These are phyloP conservation scores for Lytechinus pictus DNA, from an alignment of 35 echinoderm and acorn worm genomes.

Conservation along the genomic window DNA sequence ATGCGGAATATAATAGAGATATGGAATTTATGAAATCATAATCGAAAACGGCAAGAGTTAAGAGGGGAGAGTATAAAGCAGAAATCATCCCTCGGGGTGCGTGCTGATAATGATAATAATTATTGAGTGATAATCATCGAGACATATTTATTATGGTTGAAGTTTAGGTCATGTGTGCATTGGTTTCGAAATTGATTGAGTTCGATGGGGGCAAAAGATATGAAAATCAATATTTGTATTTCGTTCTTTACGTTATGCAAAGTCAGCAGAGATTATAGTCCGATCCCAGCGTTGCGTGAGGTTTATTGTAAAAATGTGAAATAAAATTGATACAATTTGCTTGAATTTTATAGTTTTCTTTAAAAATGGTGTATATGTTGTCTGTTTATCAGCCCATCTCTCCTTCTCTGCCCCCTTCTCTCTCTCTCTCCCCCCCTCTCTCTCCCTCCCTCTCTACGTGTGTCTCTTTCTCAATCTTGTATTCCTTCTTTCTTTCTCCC, in stretches of 20 bases:
- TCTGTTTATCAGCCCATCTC: no score
- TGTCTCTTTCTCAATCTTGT: background rate
- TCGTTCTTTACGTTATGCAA: background rate
- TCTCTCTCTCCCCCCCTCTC: background rate
- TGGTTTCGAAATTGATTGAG: background rate
- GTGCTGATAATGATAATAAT: background rate
- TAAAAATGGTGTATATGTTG: no score
- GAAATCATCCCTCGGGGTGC: background rate
- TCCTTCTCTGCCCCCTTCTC: background rate
- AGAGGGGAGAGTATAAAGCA: background rate
- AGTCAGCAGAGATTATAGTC: background rate
- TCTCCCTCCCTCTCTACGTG: background rate
- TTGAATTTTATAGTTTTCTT: no score
- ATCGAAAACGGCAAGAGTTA: background rate
- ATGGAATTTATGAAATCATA: no score
- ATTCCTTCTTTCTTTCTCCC: no score
- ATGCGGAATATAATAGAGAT: no score
- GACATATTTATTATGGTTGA: background rate
- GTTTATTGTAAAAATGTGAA: no score
- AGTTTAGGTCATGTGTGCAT: background rate
- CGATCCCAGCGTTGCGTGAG: background rate
- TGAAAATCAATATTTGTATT: background rate
- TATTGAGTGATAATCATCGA: no score
- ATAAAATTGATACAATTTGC: no score
- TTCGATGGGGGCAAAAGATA: background rate